Conservation (phyloP, 1,140 invertebrate species). For the Halictus rubicundus region DNA sequence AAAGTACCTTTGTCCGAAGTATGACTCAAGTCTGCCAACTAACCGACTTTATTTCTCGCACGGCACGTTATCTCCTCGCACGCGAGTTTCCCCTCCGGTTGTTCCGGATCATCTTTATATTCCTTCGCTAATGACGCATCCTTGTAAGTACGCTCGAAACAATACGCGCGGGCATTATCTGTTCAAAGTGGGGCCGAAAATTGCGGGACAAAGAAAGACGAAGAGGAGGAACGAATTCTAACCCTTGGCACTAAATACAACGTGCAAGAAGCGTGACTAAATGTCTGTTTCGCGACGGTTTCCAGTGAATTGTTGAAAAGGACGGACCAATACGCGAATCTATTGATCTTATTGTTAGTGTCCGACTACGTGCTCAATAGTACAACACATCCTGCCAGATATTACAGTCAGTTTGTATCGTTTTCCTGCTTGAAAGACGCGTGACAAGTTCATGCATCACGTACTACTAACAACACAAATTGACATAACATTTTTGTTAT, state of each 20-base stretch:
- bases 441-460: too few species aligned
- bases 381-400: neutral
- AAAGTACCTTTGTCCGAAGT: conserved; percentile 34
- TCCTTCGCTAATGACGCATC: conserved; percentile 31
- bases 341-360: neutral
- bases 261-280: neutral
- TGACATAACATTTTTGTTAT: too few species aligned
- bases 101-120: conserved; percentile 47
- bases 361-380: too few species aligned
- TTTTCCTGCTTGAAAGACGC: too few species aligned
- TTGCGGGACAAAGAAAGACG: neutral
- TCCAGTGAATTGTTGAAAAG: neutral
- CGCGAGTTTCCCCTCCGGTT: too few species aligned
- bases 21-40: conserved; percentile 19
- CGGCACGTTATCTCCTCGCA: conserved; percentile 22
- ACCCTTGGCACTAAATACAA: too few species aligned
- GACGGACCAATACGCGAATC: neutral
- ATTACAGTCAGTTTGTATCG: neutral
- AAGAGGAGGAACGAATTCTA: neutral
- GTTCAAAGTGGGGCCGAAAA: neutral
- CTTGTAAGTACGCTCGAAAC: conserved; percentile 21
- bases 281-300: neutral
- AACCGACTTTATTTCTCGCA: neutral
- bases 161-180: conserved; percentile 8
- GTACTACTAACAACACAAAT: too few species aligned